phyloP scores from a whole-genome alignment of 2,888 invertebrate species.

The Sclerodermus sp. region DNA sequence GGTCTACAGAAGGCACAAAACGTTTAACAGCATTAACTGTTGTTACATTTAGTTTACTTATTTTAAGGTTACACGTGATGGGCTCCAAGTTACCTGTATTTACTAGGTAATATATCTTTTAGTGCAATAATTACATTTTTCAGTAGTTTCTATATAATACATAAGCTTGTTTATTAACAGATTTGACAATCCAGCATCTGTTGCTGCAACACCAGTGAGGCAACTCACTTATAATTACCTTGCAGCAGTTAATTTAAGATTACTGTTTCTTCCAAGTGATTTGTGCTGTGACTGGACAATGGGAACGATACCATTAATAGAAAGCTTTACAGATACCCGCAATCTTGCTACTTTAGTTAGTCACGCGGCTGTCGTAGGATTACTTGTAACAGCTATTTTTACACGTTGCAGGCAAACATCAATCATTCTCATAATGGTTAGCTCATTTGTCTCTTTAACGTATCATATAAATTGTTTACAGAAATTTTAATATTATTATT shows the following conservation, averaged over 20 bases:
- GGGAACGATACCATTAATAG: conserved; percentile 89
- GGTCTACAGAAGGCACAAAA: conserved; percentile 72
- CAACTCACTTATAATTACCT: conserved; percentile 94
- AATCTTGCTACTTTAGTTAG: conserved; percentile 78
- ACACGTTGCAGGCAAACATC: conserved; percentile 68
- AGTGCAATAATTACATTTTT: background rate
- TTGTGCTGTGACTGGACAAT: conserved; percentile 99
- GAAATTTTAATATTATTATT: too few species aligned
- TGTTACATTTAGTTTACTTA: conserved; percentile 77
- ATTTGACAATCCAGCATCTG: conserved; percentile 97
- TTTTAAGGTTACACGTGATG: conserved; percentile 90
- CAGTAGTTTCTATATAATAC: background rate
- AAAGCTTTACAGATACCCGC: conserved; percentile 76
- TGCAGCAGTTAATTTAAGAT: conserved; percentile 86
- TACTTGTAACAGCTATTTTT: conserved; percentile 62
- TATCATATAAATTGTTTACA: too few species aligned
- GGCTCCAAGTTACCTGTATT: conserved; percentile 95
- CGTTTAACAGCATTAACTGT: conserved; percentile 78
- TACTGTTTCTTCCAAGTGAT: conserved; percentile 84
- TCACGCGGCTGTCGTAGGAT: conserved; percentile 65
- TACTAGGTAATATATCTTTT: conserved; percentile 66
- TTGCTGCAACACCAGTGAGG: conserved; percentile 77
- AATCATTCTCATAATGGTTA: conserved; percentile 70
- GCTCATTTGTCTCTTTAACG: too few species aligned
- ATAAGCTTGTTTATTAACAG: conserved; percentile 55